These are phyloP conservation scores for Parascotia fuliginaria DNA, from an alignment of 2,888 invertebrate genomes.

Conservation along the genomic window DNA sequence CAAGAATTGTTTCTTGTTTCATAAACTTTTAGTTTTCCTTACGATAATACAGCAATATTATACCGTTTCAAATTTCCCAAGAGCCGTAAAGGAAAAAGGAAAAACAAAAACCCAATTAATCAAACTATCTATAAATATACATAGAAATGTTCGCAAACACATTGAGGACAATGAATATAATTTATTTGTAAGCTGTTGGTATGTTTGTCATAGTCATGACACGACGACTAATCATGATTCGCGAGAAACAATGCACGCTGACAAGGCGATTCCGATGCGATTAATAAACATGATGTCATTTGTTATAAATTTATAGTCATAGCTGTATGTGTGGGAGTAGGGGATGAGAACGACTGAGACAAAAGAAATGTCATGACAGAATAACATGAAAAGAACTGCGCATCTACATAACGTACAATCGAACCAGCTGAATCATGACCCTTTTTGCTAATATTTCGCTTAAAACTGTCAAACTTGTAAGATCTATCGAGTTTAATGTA, in stretches of 20 bases:
- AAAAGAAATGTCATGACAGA: no score
- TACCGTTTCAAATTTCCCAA: conserved; percentile 9
- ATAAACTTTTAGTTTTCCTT: neutral
- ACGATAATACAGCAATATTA: neutral
- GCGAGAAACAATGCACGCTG: conserved; percentile 29
- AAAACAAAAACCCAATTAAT: conserved; percentile 29
- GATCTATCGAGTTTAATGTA: no score
- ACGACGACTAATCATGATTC: conserved; percentile 35
- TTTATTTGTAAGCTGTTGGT: conserved; percentile 26
- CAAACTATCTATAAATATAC: conserved; percentile 11
- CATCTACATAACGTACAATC: no score
- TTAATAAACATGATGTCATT: conserved; percentile 37
- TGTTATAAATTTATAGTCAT: conserved; percentile 15
- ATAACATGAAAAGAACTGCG: no score
- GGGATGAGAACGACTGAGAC: no score
- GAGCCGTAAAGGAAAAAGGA: conserved; percentile 7
- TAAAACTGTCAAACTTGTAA: no score
- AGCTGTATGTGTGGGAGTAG: conserved; percentile 20
- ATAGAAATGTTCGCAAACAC: conserved; percentile 15
- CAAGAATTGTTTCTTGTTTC: neutral
- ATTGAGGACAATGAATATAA: conserved; percentile 35
- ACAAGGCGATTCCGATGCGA: conserved; percentile 36
- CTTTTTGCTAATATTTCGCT: no score
- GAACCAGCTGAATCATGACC: no score
- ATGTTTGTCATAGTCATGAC: conserved; percentile 33